Conservation (phyloP, 2,113 vertebrate species). For the Catharus minimus region DNA sequence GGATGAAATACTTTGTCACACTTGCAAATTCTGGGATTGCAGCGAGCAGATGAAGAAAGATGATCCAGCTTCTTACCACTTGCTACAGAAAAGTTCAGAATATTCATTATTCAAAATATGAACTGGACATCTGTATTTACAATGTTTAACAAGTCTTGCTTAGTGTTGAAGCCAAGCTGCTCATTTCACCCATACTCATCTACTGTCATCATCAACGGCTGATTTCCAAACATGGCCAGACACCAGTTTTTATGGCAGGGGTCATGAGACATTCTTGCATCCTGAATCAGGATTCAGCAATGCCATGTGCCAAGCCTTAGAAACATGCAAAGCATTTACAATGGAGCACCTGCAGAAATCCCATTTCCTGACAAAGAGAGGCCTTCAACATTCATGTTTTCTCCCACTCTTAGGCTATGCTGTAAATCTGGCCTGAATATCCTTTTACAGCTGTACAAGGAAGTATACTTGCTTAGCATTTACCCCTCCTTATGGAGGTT, state of each 20-base stretch:
- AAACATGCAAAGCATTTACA: conserved; percentile 46
- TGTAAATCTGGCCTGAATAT: background rate
- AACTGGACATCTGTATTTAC: conserved; percentile 25
- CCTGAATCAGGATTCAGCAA: conserved; percentile 51
- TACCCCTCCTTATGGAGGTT: background rate
- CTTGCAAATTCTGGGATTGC: background rate
- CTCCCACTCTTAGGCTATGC: background rate
- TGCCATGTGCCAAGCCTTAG: conserved; percentile 14
- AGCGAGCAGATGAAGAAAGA: background rate
- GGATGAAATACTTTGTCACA: background rate
- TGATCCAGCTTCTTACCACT: background rate
- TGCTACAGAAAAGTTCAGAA: background rate
- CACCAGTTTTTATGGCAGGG: conserved; percentile 26
- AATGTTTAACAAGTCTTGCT: conserved; percentile 3
- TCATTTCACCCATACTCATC: conserved; percentile 41
- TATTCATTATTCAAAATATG: conserved; percentile 1
- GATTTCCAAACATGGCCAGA: conserved; percentile 56
- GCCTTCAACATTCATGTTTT: conserved; percentile 19
- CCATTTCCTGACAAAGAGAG: conserved; percentile 49
- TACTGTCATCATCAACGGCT: conserved; percentile 21
- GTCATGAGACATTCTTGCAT: conserved; percentile 56
- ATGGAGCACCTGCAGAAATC: conserved; percentile 52
- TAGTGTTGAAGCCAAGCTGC: conserved; percentile 19
- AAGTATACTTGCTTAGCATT: background rate
- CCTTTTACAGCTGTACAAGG: background rate